These are phyloP conservation scores for Furcifer pardalis DNA, from an alignment of 2,797 vertebrate species.

Conservation along the genomic window DNA sequence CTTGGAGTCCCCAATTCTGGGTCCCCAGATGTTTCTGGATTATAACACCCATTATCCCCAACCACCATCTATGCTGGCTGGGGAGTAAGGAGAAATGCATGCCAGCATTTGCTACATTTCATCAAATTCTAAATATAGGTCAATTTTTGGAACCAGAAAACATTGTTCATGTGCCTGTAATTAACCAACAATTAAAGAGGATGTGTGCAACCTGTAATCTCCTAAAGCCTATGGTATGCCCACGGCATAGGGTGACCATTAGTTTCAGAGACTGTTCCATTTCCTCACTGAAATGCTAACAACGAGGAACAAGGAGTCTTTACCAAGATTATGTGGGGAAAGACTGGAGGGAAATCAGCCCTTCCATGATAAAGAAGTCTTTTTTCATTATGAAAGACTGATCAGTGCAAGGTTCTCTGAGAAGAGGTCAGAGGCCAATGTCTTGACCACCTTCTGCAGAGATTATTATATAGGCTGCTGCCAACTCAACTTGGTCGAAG, in stretches of 20 bases:
- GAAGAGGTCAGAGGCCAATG: background rate
- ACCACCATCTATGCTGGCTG: background rate
- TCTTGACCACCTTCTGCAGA: background rate
- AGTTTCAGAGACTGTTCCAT: background rate
- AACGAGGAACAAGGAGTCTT: background rate
- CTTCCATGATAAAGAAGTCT: too few species aligned
- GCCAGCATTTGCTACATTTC: background rate
- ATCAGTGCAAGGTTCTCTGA: too few species aligned
- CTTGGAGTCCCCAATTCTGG: background rate
- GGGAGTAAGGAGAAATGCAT: too few species aligned
- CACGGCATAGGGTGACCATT: too few species aligned
- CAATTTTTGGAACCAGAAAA: background rate
- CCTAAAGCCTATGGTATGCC: too few species aligned
- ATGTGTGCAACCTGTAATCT: too few species aligned
- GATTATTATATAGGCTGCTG: background rate
- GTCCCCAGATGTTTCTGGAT: background rate
- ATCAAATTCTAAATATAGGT: background rate
- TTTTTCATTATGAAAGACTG: too few species aligned
- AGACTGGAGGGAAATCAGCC: too few species aligned
- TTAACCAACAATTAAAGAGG: background rate
- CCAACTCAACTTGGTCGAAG: background rate
- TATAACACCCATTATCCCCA: background rate
- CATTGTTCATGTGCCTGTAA: background rate
- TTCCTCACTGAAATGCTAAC: too few species aligned
- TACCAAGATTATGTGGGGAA: background rate